phyloP scores from a whole-genome alignment of 2,113 vertebrate species.

The Rhegmatorhina hoffmannsi region DNA sequence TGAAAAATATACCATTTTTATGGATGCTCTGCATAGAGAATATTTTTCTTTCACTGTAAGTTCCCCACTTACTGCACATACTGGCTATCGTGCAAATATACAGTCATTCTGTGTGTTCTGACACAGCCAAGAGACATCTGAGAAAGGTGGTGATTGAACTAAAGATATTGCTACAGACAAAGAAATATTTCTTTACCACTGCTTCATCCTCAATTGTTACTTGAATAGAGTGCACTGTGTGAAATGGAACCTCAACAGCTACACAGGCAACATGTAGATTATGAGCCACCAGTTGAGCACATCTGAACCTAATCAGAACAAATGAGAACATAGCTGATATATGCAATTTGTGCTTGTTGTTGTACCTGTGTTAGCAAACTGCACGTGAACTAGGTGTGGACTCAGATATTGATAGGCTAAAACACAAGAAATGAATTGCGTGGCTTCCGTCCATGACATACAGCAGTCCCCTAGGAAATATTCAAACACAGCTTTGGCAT shows the following conservation, averaged over 20 bases:
- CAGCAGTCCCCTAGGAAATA: not conserved
- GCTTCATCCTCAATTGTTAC: not conserved
- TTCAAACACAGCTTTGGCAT: not conserved
- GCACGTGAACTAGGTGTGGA: not conserved
- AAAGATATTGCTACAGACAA: not conserved
- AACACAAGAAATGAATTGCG: not conserved
- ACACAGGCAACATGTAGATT: not conserved
- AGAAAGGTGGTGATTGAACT: not conserved
- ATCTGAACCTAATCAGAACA: not conserved
- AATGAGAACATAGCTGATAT: not conserved
- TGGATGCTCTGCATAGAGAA: not conserved
- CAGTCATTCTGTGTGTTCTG: not conserved
- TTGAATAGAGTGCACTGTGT: not conserved
- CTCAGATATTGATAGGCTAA: not conserved
- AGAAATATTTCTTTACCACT: not conserved
- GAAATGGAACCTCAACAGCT: not conserved
- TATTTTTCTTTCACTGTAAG: not conserved
- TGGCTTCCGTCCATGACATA: too few relatives aligned
- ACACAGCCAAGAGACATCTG: not conserved
- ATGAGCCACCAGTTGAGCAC: not conserved
- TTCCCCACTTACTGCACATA: not conserved
- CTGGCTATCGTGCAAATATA: not conserved
- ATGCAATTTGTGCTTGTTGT: not conserved
- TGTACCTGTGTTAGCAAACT: not conserved
- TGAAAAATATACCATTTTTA: not conserved